Percentiles rank a stretch among this genome's conserved stretches.
Conservation (phyloP, 2,888 invertebrate genomes). For the Junonia oenone region DNA sequence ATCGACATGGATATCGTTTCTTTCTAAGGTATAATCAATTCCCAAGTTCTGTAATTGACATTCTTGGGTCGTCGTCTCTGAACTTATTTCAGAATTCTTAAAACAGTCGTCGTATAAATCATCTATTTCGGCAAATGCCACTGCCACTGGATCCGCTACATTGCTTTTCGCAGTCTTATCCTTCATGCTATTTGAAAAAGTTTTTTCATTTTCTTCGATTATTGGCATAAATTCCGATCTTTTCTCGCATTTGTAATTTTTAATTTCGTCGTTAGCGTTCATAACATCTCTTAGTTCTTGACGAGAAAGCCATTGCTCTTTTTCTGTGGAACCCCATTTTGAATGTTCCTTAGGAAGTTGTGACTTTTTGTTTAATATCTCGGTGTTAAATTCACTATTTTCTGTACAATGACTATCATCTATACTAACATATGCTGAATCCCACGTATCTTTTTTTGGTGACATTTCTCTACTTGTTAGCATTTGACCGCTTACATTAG, state of each 20-base stretch:
- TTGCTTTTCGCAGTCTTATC: constrained; percentile 28
- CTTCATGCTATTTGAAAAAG: constrained; percentile 42
- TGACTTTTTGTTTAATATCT: constrained; percentile 41
- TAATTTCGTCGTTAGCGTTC: constrained; percentile 42
- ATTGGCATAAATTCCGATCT: constrained; percentile 63
- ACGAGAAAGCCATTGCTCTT: constrained; percentile 65
- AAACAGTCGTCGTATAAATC: constrained; percentile 61
- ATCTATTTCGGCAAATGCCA: constrained; percentile 70
- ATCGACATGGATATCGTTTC: constrained; percentile 56
- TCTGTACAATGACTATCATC: constrained; percentile 68
- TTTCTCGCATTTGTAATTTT: constrained; percentile 52
- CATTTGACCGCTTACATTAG: constrained; percentile 32
- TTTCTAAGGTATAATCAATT: constrained; percentile 39
- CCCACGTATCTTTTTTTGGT: constrained; percentile 68
- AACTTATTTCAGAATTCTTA: constrained; percentile 47
- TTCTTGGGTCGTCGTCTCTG: constrained; percentile 36
- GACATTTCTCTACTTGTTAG: constrained; percentile 37
- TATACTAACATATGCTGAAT: constrained; percentile 77
- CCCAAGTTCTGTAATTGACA: constrained; percentile 32
- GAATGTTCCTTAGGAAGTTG: constrained; percentile 41
- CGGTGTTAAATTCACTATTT: constrained; percentile 40
- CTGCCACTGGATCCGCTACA: constrained; percentile 59
- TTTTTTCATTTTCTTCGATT: constrained; percentile 65
- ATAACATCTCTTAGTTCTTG: constrained; percentile 45
- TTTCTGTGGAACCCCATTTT: constrained; percentile 70